Base-by-base conservation (phyloP, 1,140 invertebrate species). In the Doryteuthis pealeii region DNA sequence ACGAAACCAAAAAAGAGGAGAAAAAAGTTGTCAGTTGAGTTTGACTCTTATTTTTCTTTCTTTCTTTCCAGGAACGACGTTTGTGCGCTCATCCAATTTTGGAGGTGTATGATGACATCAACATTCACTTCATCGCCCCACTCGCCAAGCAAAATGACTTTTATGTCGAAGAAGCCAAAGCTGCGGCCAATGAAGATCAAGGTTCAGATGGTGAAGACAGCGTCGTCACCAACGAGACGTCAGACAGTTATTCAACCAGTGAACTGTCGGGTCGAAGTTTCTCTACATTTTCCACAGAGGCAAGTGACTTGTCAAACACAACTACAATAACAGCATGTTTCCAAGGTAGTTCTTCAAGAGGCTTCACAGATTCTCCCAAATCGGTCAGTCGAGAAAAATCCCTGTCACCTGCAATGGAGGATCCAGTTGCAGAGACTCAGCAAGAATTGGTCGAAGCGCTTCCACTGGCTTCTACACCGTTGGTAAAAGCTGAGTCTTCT, bases 71-170 rank as follows among this genome's bases (percentile, higher is more conserved):
- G 89, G 83, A 87, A 33, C 82, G 84, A 22, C 85, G 85, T 58
- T 79, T 90, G 33, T 88, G 88, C 80, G 89, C 88, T n/a, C 86
- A 89, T 79, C 89, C 89, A 30, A 83, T 87, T 68, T 78, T 90
- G 8, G 89, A 90, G 80, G 80, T 89, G 12, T 90, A 89, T 77
- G 84, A 89, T 79, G 82, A 76, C 31, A 72, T 80, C 8, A 76
- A 77, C 54, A 89, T 90, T 15, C 68, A 84, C 14, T 90, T 89
- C 78, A 79, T 89, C 69, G 86, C 86, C 6, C 89, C 89, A 12
- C 78, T 90, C 31, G 84, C 89, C 5, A 86, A 83, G 70, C 89
- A 90, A 75, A 85, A 88, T 70, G 87, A 89, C 68, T 89, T 89
- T 78, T 89, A 87, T 76, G 88, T 89, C 1, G 83, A 85, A 62